Conservation (phyloP, 2,113 vertebrate genomes). For the Meriones unguiculatus region DNA sequence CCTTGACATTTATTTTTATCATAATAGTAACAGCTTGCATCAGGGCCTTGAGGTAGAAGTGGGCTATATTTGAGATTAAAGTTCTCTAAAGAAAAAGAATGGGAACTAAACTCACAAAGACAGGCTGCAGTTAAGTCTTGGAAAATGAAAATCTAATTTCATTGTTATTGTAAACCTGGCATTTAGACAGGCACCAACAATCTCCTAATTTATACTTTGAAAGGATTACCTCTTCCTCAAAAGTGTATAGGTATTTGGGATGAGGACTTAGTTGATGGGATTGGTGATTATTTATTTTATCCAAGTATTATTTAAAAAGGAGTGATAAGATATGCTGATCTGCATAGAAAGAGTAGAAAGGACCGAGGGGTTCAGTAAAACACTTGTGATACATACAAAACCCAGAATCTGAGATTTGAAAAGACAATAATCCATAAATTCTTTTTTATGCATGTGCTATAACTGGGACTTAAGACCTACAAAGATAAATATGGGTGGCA, state of each 20-base stretch:
- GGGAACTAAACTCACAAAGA: neutral
- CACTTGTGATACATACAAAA: neutral
- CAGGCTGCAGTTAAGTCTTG: neutral
- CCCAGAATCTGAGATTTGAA: neutral
- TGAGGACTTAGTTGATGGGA: neutral
- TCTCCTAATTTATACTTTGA: neutral
- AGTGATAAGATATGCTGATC: neutral
- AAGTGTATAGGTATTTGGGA: neutral
- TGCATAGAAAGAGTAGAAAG: neutral
- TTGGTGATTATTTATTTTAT: neutral
- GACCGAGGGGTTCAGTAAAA: neutral
- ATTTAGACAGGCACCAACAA: neutral
- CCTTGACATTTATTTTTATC: neutral
- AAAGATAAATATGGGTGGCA: slow-evolving; percentile 9
- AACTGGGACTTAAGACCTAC: neutral
- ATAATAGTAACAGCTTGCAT: neutral
- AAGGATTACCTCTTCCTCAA: neutral
- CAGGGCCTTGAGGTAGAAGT: neutral
- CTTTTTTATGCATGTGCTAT: neutral
- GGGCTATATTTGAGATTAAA: neutral
- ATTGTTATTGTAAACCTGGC: neutral
- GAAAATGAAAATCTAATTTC: neutral
- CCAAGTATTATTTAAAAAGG: neutral
- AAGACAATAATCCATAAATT: neutral
- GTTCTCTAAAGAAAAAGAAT: neutral